Base-by-base conservation (phyloP, 2,113 vertebrate species). In the Anguilla japonica region DNA sequence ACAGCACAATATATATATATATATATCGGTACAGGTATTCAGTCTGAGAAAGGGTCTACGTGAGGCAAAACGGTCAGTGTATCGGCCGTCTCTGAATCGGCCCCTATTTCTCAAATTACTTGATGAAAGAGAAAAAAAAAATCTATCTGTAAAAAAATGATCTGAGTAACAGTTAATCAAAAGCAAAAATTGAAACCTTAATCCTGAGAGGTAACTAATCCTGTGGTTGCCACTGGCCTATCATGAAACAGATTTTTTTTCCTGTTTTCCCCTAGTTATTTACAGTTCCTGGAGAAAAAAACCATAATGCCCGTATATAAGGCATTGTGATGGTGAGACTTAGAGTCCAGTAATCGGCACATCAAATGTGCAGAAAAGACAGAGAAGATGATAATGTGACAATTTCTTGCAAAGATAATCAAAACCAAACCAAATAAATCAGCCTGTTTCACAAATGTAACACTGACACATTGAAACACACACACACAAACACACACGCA, bases 201-300 rank as follows among this genome's bases (percentile, higher is more conserved):
- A 56, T 85, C 84, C 84, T 79, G 84, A 85, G 84, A 53, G n/a
- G 40, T 79, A 14, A 79, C 41, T 75, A 85, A 43, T 50, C 71
- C 16, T 85, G 43, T 5, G 9, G 71, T 50, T 79, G 84, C 18
- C 3, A 29, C 60, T 18, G 29, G 60, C 71, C 71, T 75, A 34
- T 75, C 71, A 75, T 75, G 60, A 67, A 67, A 67, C 60, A 26
- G 5, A 53, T 53, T 53, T 11, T 67, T 67, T 60, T 5, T 67
- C 22, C 60, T 22, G 60, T 84, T 41, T 43, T 60, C 40, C 22
- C 40, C 41, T 40, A 83, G 13, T 67, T n/a, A 67, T 34, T 18
- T 75, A 41, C 63, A n/a, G n/a, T 34, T 34, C 18, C 57, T 18
- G 41, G 83, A 15, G 83, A 46, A 67, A 29, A 84, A 84, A 34